Evolutionary conservation across 2,113 vertebrate species (phyloP).

Genomic region (Oryctolagus cuniculus): mOryCun1.1 NC_091434.1:132519501-132520000

Average conservation of each 20-base stretch:
- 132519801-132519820: not conserved
- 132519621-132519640: not conserved
- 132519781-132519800: conserved; percentile 3
- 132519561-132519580: not conserved
- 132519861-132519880: not conserved
- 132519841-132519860: conserved; percentile 17
- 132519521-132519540: not conserved
- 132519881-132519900: conserved; percentile 39
- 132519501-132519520: not conserved
- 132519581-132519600: not conserved
- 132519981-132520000: conserved; percentile 33
- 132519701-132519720: not conserved
- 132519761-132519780: conserved; percentile 28
- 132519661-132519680: not conserved
- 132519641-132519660: not conserved
- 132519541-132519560: not conserved
- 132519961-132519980: not conserved
- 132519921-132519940: conserved; percentile 4
- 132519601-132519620: conserved; percentile 37
- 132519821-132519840: not conserved
- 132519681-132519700: not conserved
- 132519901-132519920: conserved; percentile 38
- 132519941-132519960: conserved; percentile 33
- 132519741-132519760: not conserved
- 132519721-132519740: conserved; percentile 14